phyloP scores from a whole-genome alignment of 2,113 vertebrate genomes.

The Toxostoma redivivum region DNA sequence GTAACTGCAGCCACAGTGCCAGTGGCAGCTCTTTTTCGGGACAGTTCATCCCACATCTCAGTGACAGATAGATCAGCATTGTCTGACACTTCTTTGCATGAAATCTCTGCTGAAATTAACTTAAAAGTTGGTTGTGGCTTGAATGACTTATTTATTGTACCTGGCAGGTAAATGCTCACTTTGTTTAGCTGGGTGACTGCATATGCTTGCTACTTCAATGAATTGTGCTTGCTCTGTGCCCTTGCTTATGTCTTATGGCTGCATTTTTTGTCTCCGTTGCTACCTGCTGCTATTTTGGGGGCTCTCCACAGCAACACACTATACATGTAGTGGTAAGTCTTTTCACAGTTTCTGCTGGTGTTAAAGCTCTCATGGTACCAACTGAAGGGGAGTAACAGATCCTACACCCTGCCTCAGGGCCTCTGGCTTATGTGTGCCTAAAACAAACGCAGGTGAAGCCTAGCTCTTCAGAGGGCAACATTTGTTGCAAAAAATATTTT shows the following conservation, averaged over 20 bases:
- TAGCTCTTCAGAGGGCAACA: neutral
- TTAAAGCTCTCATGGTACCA: constrained; percentile 50
- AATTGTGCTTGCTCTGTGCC: constrained; percentile 70
- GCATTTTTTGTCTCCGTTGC: constrained; percentile 87
- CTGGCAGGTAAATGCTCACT: constrained; percentile 18
- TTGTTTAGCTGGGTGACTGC: constrained; percentile 52
- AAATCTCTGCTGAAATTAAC: neutral
- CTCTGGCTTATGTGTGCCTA: neutral
- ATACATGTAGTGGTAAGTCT: constrained; percentile 99
- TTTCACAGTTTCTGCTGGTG: constrained; percentile 69
- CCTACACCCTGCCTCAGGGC: neutral
- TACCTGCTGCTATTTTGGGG: constrained; percentile 88
- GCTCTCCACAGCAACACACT: constrained; percentile 96
- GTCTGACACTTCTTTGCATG: neutral
- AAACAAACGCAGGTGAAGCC: neutral
- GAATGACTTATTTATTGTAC: neutral
- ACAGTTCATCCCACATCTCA: neutral
- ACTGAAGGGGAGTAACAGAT: neutral
- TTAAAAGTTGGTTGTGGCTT: neutral
- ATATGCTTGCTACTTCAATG: constrained; percentile 53
- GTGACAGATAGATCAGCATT: neutral
- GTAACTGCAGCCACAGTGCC: neutral
- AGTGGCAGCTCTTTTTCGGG: neutral
- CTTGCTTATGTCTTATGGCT: constrained; percentile 80
- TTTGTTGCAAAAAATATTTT: neutral